Conservation (phyloP, 2,888 invertebrate species). For the Agapostemon virescens region DNA sequence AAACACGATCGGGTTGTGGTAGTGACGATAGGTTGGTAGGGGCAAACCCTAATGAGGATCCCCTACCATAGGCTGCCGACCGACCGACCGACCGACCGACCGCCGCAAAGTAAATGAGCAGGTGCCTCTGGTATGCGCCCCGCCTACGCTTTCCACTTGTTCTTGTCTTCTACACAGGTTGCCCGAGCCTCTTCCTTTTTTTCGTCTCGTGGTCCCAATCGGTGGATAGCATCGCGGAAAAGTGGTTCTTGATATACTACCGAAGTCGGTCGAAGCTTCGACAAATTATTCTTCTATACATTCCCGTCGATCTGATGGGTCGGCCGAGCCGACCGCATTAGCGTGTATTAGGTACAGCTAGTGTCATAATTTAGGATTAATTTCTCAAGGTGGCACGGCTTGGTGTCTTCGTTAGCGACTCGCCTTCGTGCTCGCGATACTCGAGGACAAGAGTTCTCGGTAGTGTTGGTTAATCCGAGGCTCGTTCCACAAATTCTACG, state of each 20-base stretch:
- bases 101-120: constrained; percentile 74
- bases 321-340: constrained; percentile 48
- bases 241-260: constrained; percentile 58
- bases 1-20: constrained; percentile 48
- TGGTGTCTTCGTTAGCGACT: constrained; percentile 40
- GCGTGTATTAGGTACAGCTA: constrained; percentile 54
- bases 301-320: not conserved
- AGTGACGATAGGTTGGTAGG: constrained; percentile 64
- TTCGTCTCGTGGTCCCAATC: constrained; percentile 7
- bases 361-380: constrained; percentile 62
- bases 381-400: constrained; percentile 25
- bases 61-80: constrained; percentile 61
- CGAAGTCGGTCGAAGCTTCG: constrained; percentile 37
- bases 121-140: constrained; percentile 78
- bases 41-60: constrained; percentile 73
- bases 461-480: not conserved
- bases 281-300: constrained; percentile 58
- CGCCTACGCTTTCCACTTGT: constrained; percentile 76
- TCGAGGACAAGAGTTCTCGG: not conserved
- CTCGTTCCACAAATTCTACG: not conserved
- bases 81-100: constrained; percentile 57
- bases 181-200: constrained; percentile 16
- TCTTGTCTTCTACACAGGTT: constrained; percentile 49
- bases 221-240: constrained; percentile 61
- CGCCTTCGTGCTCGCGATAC: not conserved